Conservation (phyloP, 2,797 vertebrate genomes). For the Paratrypauchen microcephalus region DNA sequence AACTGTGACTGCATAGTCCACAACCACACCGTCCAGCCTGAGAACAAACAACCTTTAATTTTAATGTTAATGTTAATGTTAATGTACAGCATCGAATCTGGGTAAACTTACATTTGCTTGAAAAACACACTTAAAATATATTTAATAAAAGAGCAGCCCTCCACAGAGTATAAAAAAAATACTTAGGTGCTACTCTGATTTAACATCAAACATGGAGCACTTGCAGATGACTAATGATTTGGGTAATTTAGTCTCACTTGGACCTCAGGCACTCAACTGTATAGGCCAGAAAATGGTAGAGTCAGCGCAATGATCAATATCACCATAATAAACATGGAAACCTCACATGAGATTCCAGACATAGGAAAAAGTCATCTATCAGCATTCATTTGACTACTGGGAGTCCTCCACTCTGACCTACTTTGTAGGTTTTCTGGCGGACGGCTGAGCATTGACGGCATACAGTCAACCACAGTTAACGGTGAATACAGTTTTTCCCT, state of each 20-base stretch:
- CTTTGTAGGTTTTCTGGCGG: conserved; percentile 58
- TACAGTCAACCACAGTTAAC: conserved; percentile 33
- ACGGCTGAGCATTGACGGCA: conserved; percentile 43
- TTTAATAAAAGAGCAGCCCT: conserved; percentile 5
- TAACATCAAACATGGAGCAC: conserved; percentile 33
- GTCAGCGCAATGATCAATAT: conserved; percentile 60
- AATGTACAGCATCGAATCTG: not conserved
- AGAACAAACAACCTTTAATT: conserved; percentile 11
- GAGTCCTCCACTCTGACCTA: conserved; percentile 66
- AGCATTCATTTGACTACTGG: conserved; percentile 57
- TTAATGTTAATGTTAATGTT: not conserved
- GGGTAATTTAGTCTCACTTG: conserved; percentile 39
- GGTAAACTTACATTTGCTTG: not conserved
- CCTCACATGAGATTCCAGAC: conserved; percentile 45
- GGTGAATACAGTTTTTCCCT: conserved; percentile 27
- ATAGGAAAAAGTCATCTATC: conserved; percentile 60
- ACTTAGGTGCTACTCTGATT: conserved; percentile 38
- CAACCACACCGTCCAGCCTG: conserved; percentile 77
- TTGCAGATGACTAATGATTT: conserved; percentile 45
- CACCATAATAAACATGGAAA: conserved; percentile 61
- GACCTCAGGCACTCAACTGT: conserved; percentile 26
- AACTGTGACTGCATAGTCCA: conserved; percentile 85
- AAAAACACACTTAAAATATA: conserved; percentile 11
- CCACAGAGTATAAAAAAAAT: conserved; percentile 22
- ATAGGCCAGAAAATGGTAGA: conserved; percentile 28